A percentile compares a stretch with the other conserved stretches of the same genome.
These are phyloP conservation scores for Parauchenoglanis punctatus DNA, from an alignment of 2,797 vertebrate genomes.

Conservation along the genomic window DNA sequence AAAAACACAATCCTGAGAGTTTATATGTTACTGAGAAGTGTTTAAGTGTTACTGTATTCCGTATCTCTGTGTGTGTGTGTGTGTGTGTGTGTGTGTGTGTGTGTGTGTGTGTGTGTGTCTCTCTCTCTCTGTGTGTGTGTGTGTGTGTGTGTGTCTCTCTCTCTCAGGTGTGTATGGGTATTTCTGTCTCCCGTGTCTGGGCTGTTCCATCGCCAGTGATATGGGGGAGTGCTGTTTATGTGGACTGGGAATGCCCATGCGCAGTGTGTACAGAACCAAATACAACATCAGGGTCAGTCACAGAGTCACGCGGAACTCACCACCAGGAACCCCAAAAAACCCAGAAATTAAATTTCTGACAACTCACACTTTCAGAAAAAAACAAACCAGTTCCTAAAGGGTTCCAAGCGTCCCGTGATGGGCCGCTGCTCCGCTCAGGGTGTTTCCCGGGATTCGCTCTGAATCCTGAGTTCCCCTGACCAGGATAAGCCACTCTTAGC, in stretches of 20 bases:
- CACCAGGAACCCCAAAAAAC: neutral
- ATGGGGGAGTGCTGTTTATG: conserved; percentile 85
- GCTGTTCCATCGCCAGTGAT: conserved; percentile 73
- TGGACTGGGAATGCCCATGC: conserved; percentile 69
- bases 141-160: no score
- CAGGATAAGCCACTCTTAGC: neutral
- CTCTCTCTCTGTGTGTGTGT: no score
- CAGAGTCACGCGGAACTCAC: neutral
- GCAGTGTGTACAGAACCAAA: conserved; percentile 81
- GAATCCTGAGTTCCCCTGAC: neutral
- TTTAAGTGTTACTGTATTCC: neutral
- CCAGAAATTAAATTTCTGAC: neutral
- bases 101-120: no score
- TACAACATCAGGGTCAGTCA: conserved; percentile 81
- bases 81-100: neutral
- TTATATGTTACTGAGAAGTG: neutral
- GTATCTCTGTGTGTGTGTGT: neutral
- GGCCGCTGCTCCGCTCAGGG: neutral
- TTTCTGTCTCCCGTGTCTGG: conserved; percentile 71
- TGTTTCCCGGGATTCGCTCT: no score
- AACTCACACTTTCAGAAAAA: neutral
- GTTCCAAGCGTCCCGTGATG: neutral
- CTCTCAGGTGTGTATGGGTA: conserved; percentile 72
- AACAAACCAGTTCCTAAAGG: neutral
- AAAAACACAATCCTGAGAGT: neutral